Percentiles rank a stretch among this genome's conserved stretches.
These are phyloP conservation scores for Paramuricea clavata DNA, from an alignment of 92 coral and sea anemone genomes.

Conservation along the genomic window DNA sequence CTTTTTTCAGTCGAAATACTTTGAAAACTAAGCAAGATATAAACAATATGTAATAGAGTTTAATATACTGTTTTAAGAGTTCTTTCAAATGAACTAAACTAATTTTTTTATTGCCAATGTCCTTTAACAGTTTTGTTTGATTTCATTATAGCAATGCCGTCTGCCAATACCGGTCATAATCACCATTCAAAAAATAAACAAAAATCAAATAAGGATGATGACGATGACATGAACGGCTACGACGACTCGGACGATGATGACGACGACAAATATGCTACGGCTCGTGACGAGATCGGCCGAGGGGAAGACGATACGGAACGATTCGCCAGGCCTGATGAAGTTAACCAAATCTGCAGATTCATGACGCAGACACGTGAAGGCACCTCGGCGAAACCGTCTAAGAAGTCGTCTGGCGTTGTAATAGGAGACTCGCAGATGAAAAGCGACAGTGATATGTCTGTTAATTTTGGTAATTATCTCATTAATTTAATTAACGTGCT, in stretches of 20 bases:
- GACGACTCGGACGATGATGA: slow-evolving; percentile 11
- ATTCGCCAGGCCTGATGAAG: slow-evolving; percentile 14
- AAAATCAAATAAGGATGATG: not conserved
- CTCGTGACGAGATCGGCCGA: not conserved
- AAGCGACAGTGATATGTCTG: not conserved
- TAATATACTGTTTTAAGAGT: too few species aligned
- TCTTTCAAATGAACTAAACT: too few species aligned
- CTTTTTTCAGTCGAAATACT: too few species aligned
- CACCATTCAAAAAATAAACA: not conserved
- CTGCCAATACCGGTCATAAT: not conserved
- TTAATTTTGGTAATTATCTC: not conserved
- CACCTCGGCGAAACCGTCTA: not conserved
- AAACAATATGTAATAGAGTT: too few species aligned
- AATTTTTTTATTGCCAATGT: too few species aligned
- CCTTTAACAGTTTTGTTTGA: not conserved
- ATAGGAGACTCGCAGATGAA: not conserved
- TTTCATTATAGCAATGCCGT: not conserved
- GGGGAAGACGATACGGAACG: not conserved
- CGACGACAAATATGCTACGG: not conserved
- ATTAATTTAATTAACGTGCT: too few species aligned
- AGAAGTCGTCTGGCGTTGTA: not conserved
- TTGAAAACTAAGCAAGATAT: too few species aligned
- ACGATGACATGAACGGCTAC: not conserved
- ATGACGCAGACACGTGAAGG: not conserved
- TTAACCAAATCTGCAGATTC: not conserved